Percentiles rank a stretch among this genome's conserved stretches.
These are phyloP conservation scores for Mesochorus sp. DNA, from an alignment of 2,888 invertebrate genomes.

Conservation along the genomic window DNA sequence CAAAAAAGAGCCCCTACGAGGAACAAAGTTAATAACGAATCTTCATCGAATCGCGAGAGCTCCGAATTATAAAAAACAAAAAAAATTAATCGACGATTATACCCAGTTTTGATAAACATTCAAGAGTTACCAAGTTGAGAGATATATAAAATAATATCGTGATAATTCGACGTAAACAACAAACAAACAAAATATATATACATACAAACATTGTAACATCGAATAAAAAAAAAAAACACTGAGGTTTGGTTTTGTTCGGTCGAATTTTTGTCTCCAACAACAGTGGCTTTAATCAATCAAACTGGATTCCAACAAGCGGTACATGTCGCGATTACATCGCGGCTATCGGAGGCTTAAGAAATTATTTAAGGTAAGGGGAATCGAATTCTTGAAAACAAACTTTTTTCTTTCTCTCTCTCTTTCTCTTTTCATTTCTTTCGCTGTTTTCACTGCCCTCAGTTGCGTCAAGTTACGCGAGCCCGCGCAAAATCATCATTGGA, in stretches of 20 bases:
- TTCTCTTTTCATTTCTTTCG: background rate
- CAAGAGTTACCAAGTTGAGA: slow-evolving; percentile 6
- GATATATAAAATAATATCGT: slow-evolving; percentile 16
- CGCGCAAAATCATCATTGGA: background rate
- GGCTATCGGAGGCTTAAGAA: slow-evolving; percentile 81
- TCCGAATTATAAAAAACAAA: background rate
- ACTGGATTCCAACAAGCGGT: slow-evolving; percentile 82
- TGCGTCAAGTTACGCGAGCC: background rate
- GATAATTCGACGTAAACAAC: slow-evolving; percentile 23
- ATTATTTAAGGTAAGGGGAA: slow-evolving; percentile 80
- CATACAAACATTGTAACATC: slow-evolving; percentile 4
- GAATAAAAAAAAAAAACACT: background rate
- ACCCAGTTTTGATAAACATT: slow-evolving; percentile 36
- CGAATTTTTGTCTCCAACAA: slow-evolving; percentile 66
- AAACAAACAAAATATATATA: background rate
- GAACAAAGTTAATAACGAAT: slow-evolving; percentile 26
- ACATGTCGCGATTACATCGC: slow-evolving; percentile 82
- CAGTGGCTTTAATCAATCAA: slow-evolving; percentile 81
- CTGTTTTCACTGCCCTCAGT: background rate
- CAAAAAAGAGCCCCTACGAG: background rate
- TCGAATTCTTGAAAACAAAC: too few relatives aligned
- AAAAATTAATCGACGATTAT: slow-evolving; percentile 33
- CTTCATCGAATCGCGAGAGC: slow-evolving; percentile 42
- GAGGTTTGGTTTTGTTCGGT: slow-evolving; percentile 50
- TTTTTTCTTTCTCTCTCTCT: background rate